phyloP scores from a whole-genome alignment of 2,888 invertebrate genomes.

The Xylocampa areola region DNA sequence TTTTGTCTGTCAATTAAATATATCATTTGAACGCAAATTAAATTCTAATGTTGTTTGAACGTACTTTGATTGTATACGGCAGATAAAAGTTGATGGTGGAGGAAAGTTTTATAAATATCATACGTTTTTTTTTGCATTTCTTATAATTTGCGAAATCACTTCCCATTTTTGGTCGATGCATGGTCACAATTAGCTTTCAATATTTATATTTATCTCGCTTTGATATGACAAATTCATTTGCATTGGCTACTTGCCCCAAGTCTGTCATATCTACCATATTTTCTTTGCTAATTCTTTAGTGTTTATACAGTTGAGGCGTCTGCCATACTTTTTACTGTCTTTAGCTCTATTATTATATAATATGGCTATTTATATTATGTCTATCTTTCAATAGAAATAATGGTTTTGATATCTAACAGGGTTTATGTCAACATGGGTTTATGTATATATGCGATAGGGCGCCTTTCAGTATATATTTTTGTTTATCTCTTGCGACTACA shows the following conservation, averaged over 20 bases:
- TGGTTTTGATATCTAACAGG: conserved; percentile 5
- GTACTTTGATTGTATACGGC: no score
- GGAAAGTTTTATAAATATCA: no score
- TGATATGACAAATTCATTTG: conserved; percentile 64
- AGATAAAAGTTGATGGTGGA: no score
- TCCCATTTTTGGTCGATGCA: conserved; percentile 34
- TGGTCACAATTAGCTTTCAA: conserved; percentile 48
- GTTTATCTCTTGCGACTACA: conserved; percentile 30
- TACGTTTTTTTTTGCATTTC: no score
- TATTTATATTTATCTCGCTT: conserved; percentile 64
- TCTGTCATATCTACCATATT: conserved; percentile 54
- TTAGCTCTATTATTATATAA: conserved; percentile 31
- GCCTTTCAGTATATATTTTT: conserved; percentile 27
- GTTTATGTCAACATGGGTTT: conserved; percentile 13
- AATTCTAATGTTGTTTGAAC: no score
- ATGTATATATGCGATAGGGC: conserved; percentile 9
- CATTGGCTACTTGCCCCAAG: conserved; percentile 70
- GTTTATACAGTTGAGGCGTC: conserved; percentile 63
- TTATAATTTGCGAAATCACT: background rate
- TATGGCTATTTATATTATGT: no score
- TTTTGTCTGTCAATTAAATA: conserved; percentile 34
- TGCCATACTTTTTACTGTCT: conserved; percentile 40
- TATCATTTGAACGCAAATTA: background rate
- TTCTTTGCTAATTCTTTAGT: conserved; percentile 57
- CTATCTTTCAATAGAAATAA: conserved; percentile 20